Conservation (phyloP, 2,797 vertebrate genomes). For the Linurgus olivaceus region DNA sequence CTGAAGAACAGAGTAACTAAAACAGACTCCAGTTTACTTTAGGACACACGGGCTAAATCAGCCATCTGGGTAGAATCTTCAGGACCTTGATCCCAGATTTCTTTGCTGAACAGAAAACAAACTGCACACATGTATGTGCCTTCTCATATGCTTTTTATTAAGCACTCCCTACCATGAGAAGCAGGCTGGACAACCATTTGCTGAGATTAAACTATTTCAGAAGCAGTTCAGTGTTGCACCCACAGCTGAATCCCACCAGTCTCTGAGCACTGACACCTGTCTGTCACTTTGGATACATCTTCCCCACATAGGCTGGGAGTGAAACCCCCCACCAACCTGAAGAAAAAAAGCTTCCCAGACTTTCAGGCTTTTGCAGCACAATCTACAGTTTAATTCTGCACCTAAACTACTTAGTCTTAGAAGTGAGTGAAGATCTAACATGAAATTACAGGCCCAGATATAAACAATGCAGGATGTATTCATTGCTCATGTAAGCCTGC, state of each 20-base stretch:
- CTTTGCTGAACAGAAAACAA: background rate
- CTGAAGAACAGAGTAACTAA: background rate
- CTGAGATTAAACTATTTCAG: background rate
- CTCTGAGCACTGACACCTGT: background rate
- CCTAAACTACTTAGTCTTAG: background rate
- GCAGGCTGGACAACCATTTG: background rate
- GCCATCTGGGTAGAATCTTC: background rate
- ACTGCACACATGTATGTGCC: background rate
- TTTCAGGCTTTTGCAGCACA: background rate
- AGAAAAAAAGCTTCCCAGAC: background rate
- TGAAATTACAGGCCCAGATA: background rate
- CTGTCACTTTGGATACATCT: background rate
- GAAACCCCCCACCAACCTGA: background rate
- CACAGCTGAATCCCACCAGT: background rate
- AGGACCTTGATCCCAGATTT: background rate
- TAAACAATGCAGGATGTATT: background rate
- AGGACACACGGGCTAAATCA: background rate
- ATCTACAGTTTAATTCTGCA: background rate
- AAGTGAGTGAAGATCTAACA: background rate
- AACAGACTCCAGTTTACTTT: background rate
- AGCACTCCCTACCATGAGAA: background rate
- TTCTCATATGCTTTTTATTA: background rate
- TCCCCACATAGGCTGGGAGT: rapidly evolving
- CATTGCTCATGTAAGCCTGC: background rate
- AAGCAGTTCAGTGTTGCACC: background rate